Evolutionary conservation across 2,113 vertebrate genomes (phyloP), one percentile per base, ranked within the genome.

Genomic region (Zeus faber): DNA sequence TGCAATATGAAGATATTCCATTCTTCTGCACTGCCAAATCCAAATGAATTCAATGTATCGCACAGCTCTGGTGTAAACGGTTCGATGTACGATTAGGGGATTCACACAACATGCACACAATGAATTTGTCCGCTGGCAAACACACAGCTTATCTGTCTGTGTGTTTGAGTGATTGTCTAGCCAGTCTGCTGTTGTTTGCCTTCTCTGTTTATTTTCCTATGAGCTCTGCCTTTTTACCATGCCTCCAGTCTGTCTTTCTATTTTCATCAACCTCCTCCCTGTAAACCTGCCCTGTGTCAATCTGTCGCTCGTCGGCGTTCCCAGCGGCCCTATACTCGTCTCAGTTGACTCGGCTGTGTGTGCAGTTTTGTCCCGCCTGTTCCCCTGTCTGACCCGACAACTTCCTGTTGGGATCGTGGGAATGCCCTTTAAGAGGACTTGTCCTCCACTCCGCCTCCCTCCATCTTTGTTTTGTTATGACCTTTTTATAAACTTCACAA

Each of bases 391-490:
- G 31, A 67, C 22, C 58, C 31, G 46, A 18, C 73, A 27, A 52
- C 62, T 82, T 81, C 79, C 79, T 74, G 57, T 80, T 44, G 16
- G 54, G 69, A 64, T 65, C 55, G 58, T 85, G 76, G 71, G 76
- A 83, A 81, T 64, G 58, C 16, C 35, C 58, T 65, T 35, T 37
- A 3, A 29, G 20, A 53, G 25, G 27, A 68, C 17, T 63, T 43
- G 3, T 58, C 45, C 37, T 64, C 6, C n/a, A 58, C 16, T 58
- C 11, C 20, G 21, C 26, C 8, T 17, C 8, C 35, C 6, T 57
- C 25, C 45, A 11, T 59, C 9, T 62, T 23, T 49, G 14, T 37
- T 39, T 17, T 40, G 60, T 29, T 7, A 10, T 41, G 2, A n/a
- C n/a, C n/a, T n/a, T n/a, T n/a, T n/a, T n/a, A n/a, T n/a, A n/a